Evolutionary conservation across 2,797 vertebrate genomes (phyloP).

Genomic region (Gymnocypris eckloni): DNA sequence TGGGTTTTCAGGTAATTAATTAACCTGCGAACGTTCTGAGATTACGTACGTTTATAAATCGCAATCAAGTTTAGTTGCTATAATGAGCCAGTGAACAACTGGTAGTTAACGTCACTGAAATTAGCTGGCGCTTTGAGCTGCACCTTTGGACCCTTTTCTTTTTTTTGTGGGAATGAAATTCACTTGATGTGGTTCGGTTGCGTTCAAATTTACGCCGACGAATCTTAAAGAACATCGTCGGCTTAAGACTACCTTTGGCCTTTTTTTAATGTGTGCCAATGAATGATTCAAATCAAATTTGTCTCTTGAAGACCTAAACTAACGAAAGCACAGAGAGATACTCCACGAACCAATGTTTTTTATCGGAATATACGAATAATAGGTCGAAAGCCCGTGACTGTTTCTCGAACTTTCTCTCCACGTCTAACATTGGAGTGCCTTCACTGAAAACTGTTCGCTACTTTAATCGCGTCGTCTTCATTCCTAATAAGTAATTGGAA

Average conservation of each 20-base stretch:
- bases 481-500: conserved; percentile 42
- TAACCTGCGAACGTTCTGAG: conserved; percentile 35
- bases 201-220: conserved; percentile 22
- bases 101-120: conserved; percentile 48
- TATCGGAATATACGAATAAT: conserved; percentile 35
- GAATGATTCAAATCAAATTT: conserved; percentile 51
- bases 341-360: conserved; percentile 21
- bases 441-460: conserved; percentile 29
- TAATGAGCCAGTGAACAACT: conserved; percentile 50
- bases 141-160: conserved; percentile 28
- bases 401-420: conserved; percentile 50
- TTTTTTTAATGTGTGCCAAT: conserved; percentile 46
- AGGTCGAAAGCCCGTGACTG: conserved; percentile 45
- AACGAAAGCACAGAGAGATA: conserved; percentile 49
- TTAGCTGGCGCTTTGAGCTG: conserved; percentile 47
- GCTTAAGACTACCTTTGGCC: conserved; percentile 51
- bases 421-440: conserved; percentile 55
- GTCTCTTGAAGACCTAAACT: conserved; percentile 36
- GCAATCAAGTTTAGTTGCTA: conserved; percentile 43
- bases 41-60: conserved; percentile 29
- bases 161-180: conserved; percentile 45
- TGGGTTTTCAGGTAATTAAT: conserved; percentile 34
- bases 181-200: conserved; percentile 34
- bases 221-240: conserved; percentile 27
- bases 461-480: conserved; percentile 27